Evolutionary conservation across 1,140 invertebrate genomes (phyloP), one percentile per base, ranked within the genome.

Genomic region (Brachystomella parvula): DNA sequence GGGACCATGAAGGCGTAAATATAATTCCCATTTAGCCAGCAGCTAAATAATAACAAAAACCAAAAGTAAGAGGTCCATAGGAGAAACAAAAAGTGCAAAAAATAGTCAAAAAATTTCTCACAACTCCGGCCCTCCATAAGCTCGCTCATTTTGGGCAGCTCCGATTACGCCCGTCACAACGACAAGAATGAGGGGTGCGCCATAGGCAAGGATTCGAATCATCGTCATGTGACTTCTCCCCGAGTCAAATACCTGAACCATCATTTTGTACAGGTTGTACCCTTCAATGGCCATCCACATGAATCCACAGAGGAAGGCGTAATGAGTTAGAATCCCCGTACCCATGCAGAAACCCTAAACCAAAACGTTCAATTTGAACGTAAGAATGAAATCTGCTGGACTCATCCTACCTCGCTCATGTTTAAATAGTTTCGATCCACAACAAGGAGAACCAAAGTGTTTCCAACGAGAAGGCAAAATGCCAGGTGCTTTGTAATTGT

Each of bases 201-300:
- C 82, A 74, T 85, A 84, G 24, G 78, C 81, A 66, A 79, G 72
- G 2, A 79, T 58, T 65, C 0, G 28, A 47, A 58, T 53, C 1
- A 35, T 47, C 1, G 53, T 31, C 29, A 65, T 58, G n/a, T 64
- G 26, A 24, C 65, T 35, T 12, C 29, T 39, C 31, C 49, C 61
- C 17, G 63, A 61, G 28, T 73, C 64, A 59, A 75, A 74, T 0
- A 74, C 74, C 15, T 47, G 12, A n/a, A 82, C 75, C 9, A 82
- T 67, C 31, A 72, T 32, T 24, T 69, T 75, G 72, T 84, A 85
- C 3, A 85, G 74, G 70, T 84, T 82, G 44, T 72, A 61, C 61
- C 77, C 77, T 75, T 77, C 77, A 47, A 83, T 72, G 65, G 78
- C 80, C 83, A 85, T 85, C 85, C 85, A 86, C 31, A 77, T 75